These are phyloP conservation scores for Rotaria macrura DNA, from an alignment of 2,888 invertebrate genomes.

Conservation along the genomic window DNA sequence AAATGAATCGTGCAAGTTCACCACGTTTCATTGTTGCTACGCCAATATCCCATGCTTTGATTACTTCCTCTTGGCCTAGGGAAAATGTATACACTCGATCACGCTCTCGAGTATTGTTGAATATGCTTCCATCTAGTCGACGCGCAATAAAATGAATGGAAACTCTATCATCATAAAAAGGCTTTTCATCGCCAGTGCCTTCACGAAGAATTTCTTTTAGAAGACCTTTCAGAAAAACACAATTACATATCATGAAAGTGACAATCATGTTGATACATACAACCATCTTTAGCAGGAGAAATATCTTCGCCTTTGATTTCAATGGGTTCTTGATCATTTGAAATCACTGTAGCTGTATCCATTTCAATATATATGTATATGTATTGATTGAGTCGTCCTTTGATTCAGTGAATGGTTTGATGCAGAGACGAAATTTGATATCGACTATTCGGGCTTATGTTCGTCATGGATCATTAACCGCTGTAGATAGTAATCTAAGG, in stretches of 20 bases:
- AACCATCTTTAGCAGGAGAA: background rate
- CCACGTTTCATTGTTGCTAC: constrained; percentile 29
- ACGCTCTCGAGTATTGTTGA: constrained; percentile 78
- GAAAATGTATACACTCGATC: constrained; percentile 73
- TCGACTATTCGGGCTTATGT: background rate
- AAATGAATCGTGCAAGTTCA: constrained; percentile 24
- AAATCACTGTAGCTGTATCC: background rate
- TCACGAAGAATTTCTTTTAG: constrained; percentile 51
- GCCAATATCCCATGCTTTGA: constrained; percentile 31
- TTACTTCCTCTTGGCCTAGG: constrained; percentile 65
- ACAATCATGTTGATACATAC: background rate
- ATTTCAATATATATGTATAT: background rate
- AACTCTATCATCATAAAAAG: constrained; percentile 62
- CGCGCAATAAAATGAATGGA: constrained; percentile 80
- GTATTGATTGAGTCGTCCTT: too few relatives aligned
- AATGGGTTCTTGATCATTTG: background rate
- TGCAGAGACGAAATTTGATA: background rate
- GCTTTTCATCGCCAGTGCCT: constrained; percentile 62
- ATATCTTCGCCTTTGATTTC: background rate
- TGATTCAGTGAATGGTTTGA: too few relatives aligned
- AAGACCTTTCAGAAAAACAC: constrained; percentile 41
- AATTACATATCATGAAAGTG: background rate
- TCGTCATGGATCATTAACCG: background rate
- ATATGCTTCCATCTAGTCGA: constrained; percentile 70
- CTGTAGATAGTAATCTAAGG: background rate